Percentiles rank a stretch among this genome's conserved stretches.
phyloP scores from a whole-genome alignment of 2,113 vertebrate species.

The Meriones unguiculatus region DNA sequence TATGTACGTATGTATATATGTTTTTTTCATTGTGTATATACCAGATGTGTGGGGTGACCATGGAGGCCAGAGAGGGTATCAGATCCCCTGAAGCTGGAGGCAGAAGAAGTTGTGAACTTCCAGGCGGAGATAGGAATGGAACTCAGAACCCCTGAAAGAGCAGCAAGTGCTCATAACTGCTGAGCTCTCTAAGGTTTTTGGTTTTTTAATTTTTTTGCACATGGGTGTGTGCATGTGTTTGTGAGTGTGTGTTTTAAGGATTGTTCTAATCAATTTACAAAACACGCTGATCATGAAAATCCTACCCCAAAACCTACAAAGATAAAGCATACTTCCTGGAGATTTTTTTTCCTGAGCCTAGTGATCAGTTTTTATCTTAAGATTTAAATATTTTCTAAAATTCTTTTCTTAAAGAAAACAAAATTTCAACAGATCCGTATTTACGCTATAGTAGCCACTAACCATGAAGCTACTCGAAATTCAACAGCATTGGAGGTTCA shows the following conservation, averaged over 20 bases:
- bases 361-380: slow-evolving; percentile 30
- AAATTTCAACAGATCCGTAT: background rate
- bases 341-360: slow-evolving; percentile 7
- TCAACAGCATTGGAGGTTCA: slow-evolving; percentile 13
- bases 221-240: background rate
- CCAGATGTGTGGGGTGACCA: background rate
- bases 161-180: background rate
- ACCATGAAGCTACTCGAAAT: background rate
- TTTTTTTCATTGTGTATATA: background rate
- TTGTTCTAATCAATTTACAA: slow-evolving; percentile 36
- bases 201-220: background rate
- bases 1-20: background rate
- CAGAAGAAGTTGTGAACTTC: background rate
- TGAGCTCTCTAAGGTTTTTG: background rate
- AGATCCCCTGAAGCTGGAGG: background rate
- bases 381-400: background rate
- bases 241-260: background rate
- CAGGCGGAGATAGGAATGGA: background rate
- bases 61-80: background rate
- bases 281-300: background rate
- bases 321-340: slow-evolving; percentile 37
- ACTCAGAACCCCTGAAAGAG: too few relatives aligned
- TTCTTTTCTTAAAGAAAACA: slow-evolving; percentile 13
- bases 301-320: slow-evolving; percentile 9
- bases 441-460: background rate